phyloP scores from a whole-genome alignment of 2,113 vertebrate species.

The Callocephalon fimbriatum region DNA sequence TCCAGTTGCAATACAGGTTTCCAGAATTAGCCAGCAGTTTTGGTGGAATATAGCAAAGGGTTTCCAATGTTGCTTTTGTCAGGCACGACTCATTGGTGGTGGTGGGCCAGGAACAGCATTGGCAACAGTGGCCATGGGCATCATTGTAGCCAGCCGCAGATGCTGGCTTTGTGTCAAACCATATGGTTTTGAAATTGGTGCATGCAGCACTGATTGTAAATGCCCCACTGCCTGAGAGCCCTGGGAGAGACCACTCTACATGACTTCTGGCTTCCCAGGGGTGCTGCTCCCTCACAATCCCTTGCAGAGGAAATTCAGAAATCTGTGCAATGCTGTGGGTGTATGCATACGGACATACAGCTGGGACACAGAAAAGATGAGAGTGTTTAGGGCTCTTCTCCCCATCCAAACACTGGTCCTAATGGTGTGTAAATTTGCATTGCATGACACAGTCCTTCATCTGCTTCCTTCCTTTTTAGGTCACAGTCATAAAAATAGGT shows the following conservation, averaged over 20 bases:
- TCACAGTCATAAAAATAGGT: background rate
- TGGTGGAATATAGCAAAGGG: background rate
- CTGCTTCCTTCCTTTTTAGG: background rate
- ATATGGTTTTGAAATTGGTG: background rate
- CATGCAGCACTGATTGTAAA: rapidly evolving
- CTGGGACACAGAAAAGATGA: background rate
- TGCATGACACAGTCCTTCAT: background rate
- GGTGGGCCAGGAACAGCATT: background rate
- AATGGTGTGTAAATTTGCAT: background rate
- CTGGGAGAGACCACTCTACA: rapidly evolving
- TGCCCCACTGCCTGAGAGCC: background rate
- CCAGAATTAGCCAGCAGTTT: background rate
- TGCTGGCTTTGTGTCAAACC: background rate
- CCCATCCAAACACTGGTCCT: background rate
- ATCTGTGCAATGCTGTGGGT: background rate
- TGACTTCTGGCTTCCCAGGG: background rate
- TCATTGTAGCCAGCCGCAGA: background rate
- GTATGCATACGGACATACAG: background rate
- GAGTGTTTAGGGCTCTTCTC: background rate
- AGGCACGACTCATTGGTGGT: background rate
- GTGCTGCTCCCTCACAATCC: background rate
- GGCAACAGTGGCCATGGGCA: background rate
- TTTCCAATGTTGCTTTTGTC: background rate
- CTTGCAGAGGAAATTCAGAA: background rate
- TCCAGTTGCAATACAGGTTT: background rate